Evolutionary conservation across 1,140 invertebrate genomes (phyloP), one percentile per base, ranked within the genome.

Genomic region (Pemphigus obesinymphae): DNA sequence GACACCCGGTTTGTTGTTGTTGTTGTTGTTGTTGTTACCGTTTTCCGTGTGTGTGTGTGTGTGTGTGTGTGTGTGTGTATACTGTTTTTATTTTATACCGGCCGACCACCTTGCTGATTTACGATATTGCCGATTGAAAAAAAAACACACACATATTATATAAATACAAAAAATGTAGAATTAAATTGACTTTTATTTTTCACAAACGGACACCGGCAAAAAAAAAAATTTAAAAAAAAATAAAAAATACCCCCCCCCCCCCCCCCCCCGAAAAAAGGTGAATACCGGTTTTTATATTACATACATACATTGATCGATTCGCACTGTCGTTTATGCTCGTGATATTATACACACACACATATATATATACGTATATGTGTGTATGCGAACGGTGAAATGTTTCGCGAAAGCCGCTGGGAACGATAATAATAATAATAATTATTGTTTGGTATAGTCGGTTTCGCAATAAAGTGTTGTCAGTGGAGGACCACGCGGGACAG

Each of bases 101-200:
- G 34, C 31, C 34, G 75, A 78, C 73, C 73, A 76, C 50, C 73
- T 55, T 76, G 23, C 34, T 78, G 75, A 78, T 78, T 78, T 78
- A 78, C 75, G 75, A 55, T 78, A 78, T 78, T 61, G 53, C 37
- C 50, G 53, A 78, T 78, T 78, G 75, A 61, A 78, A 78, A 78
- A 78, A 43, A 70, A n/a, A n/a, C n/a, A n/a, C n/a, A n/a, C n/a
- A n/a, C n/a, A n/a, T n/a, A n/a, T n/a, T 45, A 40, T 5, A 40
- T 40, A 40, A 40, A 40, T 40, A 66, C n/a, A 70, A 70, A 37
- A 76, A 73, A 45, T 26, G 34, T 23, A 40, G 50, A 58, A 26
- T 78, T 43, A 78, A 78, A 78, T 40, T 11, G 53, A 58, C 31
- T 78, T 40, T 78, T 58, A 43, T 78, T 75, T 75, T 75, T 75